phyloP scores from a whole-genome alignment of 2,888 invertebrate genomes.

The Ommatoiulus sabulosus region DNA sequence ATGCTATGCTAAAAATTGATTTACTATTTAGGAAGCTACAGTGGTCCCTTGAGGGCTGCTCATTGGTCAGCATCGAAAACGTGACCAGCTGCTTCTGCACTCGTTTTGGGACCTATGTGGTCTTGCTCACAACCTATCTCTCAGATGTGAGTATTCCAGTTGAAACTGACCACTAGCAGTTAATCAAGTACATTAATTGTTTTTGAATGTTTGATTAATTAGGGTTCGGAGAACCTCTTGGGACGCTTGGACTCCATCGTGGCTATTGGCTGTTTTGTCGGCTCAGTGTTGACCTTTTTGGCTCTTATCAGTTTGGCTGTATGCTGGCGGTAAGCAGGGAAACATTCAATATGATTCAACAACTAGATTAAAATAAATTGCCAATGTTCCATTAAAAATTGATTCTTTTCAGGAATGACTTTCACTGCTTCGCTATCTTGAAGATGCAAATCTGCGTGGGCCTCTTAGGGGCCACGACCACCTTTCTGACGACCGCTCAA shows the following conservation, averaged over 20 bases:
- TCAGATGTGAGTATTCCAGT: background rate
- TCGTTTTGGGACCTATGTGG: constrained; percentile 57
- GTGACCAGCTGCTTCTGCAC: constrained; percentile 55
- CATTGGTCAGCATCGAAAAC: constrained; percentile 51
- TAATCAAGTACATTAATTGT: background rate
- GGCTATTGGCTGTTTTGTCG: constrained; percentile 56
- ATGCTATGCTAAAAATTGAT: background rate
- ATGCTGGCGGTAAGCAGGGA: constrained; percentile 54
- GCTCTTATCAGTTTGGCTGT: constrained; percentile 53
- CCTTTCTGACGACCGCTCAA: constrained; percentile 55
- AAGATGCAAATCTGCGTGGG: constrained; percentile 58
- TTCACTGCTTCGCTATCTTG: constrained; percentile 52
- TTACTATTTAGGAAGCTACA: constrained; percentile 16
- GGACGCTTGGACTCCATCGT: constrained; percentile 52
- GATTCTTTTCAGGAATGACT: constrained; percentile 53
- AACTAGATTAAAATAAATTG: background rate
- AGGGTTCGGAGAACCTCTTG: constrained; percentile 7
- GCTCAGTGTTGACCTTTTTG: constrained; percentile 42
- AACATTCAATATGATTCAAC: background rate
- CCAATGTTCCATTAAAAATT: background rate
- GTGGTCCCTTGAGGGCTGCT: constrained; percentile 56
- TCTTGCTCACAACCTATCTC: constrained; percentile 55
- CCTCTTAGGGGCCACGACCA: constrained; percentile 55
- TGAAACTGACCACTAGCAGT: background rate
- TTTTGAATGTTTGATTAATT: background rate